A percentile compares a stretch with the other conserved stretches of the same genome.
Evolutionary conservation across 2,888 invertebrate species (phyloP).

Genomic region (Siphlonurus alternatus): DNA sequence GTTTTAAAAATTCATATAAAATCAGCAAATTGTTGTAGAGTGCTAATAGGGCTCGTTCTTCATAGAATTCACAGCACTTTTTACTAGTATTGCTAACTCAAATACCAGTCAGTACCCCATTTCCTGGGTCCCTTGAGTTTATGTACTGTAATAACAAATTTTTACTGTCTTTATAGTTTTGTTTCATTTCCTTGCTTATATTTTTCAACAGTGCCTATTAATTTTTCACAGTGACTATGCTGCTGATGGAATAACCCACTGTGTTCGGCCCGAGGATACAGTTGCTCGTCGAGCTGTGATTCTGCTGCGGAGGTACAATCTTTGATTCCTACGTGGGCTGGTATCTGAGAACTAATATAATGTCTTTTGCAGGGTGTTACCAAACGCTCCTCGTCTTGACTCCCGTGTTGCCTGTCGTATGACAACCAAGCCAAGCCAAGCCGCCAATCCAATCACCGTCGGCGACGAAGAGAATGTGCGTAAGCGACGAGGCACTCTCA

Average conservation of each 20-base stretch:
- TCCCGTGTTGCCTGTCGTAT: conserved; percentile 14
- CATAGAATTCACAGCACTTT: no score
- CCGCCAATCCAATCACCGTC: no score
- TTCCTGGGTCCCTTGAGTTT: no score
- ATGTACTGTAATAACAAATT: no score
- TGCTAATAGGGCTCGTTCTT: no score
- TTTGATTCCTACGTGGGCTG: neutral
- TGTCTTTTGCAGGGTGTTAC: conserved; percentile 16
- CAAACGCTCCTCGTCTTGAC: conserved; percentile 20
- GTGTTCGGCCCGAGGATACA: conserved; percentile 34
- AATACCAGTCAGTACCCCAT: no score
- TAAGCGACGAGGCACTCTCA: no score
- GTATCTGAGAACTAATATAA: neutral
- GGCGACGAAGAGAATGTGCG: no score
- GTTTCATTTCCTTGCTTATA: conserved; percentile 15
- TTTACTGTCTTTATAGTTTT: neutral
- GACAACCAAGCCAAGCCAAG: neutral
- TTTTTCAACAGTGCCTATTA: no score
- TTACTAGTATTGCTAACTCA: no score
- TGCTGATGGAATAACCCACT: conserved; percentile 35
- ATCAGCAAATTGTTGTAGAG: no score
- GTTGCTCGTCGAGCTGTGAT: conserved; percentile 32
- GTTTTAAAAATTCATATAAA: no score
- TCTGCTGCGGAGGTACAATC: conserved; percentile 25
- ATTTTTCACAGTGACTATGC: conserved; percentile 35